Evolutionary conservation across 2,797 vertebrate genomes (phyloP).

Genomic region (Lateolabrax maculatus): DNA sequence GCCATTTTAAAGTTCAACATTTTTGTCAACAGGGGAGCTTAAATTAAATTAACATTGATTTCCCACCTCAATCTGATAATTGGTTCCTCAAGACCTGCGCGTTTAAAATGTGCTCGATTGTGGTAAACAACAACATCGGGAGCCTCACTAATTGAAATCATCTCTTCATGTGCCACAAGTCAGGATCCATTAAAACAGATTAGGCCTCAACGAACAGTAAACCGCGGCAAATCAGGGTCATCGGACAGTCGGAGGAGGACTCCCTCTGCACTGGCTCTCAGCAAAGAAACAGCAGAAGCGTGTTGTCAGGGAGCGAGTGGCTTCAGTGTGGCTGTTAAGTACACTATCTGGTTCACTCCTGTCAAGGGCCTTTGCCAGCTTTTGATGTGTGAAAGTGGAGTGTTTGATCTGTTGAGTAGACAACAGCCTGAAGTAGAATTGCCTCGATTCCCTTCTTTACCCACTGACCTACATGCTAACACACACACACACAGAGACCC

Average conservation of each 20-base stretch:
- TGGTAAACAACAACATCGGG: conserved; percentile 29
- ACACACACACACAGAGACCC: not conserved
- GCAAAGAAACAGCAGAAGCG: not conserved
- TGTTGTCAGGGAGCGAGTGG: conserved; percentile 9
- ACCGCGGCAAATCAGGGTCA: conserved; percentile 42
- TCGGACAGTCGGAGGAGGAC: conserved; percentile 32
- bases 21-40: not conserved
- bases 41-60: conserved; percentile 19
- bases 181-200: conserved; percentile 56
- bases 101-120: not conserved
- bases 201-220: conserved; percentile 30
- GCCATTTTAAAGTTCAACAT: conserved; percentile 3
- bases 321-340: conserved; percentile 24
- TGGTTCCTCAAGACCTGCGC: conserved; percentile 8
- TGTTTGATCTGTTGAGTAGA: conserved; percentile 45
- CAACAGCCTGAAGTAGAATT: conserved; percentile 41
- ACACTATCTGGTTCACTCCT: conserved; percentile 34
- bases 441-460: conserved; percentile 34
- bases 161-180: conserved; percentile 56
- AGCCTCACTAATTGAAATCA: conserved; percentile 57
- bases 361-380: conserved; percentile 36
- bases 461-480: conserved; percentile 35
- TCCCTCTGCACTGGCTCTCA: conserved; percentile 23
- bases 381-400: conserved; percentile 46
- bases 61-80: conserved; percentile 7